Base-by-base conservation (phyloP, 2,888 invertebrate genomes). In the Imbricaverruca yamaguchii region DNA sequence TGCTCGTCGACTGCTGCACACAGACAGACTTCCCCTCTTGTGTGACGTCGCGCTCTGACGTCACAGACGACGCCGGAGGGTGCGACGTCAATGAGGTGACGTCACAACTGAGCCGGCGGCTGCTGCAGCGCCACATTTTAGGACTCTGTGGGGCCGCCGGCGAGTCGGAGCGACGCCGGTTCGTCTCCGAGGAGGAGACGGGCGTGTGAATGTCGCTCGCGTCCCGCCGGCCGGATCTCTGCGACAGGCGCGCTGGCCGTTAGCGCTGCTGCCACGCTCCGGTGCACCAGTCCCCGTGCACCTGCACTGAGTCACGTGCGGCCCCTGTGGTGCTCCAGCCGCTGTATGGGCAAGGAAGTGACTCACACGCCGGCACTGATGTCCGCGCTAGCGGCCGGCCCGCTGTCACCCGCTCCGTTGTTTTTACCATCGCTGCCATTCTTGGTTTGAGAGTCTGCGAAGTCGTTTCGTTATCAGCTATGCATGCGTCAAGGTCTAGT, bases 11-110 rank as follows among this genome's bases (percentile, higher is more conserved):
- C 74, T 12, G 74, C 55, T 15, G 74, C 55, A 74, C 74, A 6
- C 74, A 74, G 74, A 74, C 74, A 18, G 74, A 74, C 55, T 74
- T 74, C 55, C 21, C 74, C 53, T 53, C 53, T 3, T 53, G 25
- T 7, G 74, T 11, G 10, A 53, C 74, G 10, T 74, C 74, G 10
- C 74, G 74, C 21, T 74, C 55, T 7, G 74, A 74, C 21, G 10
- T 74, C 10, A 21, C 74, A 21, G 55, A 55, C 74, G 74, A 55
- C 23, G 13, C 69, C 13, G 74, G 23, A 11, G 74, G 55, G 55
- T 74, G 74, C 55, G 74, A 74, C 74, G 74, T 74, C 74, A 74
- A 21, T 1, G 74, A 74, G 21, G 23, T 74, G 74, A 74, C 74
- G 74, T 74, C 55, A 15, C 2, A 9, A 23, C n/a, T n/a, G 23